Evolutionary conservation across 37 sponge, comb jelly and placozoan species (phyloP), one percentile per base, ranked within the genome.

Genomic region (Ianthella basta): DNA sequence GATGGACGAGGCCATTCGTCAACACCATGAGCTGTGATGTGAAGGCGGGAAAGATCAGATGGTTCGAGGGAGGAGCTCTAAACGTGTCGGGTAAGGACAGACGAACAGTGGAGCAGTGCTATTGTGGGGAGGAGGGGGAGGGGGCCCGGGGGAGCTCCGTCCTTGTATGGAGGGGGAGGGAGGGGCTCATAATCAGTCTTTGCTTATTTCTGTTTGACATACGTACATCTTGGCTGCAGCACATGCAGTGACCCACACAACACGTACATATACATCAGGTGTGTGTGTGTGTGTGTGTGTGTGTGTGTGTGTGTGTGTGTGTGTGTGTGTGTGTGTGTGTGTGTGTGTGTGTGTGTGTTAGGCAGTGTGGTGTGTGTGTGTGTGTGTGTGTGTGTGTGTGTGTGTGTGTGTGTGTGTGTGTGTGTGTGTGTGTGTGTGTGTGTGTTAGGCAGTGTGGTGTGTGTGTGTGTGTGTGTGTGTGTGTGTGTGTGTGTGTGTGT

Each of bases 1-100:
- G 82, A 5, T 97, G 98, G 98, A 88, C 85, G 60, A 86, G 89
- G 39, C 70, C 82, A 40, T 97, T 95, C 65, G 85, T 93, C 74
- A 89, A 80, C 37, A 94, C 89, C 24, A 93, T 87, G 88, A 86
- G 93, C 60, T 95, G 91, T 59, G 85, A 92, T 60, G 77, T 97
- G 85, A 81, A 84, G 0, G 68, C 50, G 2, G 98, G 96, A 4
- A 44, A 83, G 20, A 87, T 97, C 66, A 84, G 79, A 27, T 97
- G 98, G 98, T 97, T 97, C 75, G 19, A 68, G 23, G 96, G 98
- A 35, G 98, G 98, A 29, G 50, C 56, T 10, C 81, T 97, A 13
- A 97, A 97, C 59, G 89, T 97, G 0, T 91, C 95, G 64, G 97
- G 97, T 96, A 73, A 55, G 80, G 50, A 44, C 50, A 44, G 50